Evolutionary conservation across 2,888 invertebrate species (phyloP), one percentile per base, ranked within the genome.

Genomic region (Melanotus villosus): DNA sequence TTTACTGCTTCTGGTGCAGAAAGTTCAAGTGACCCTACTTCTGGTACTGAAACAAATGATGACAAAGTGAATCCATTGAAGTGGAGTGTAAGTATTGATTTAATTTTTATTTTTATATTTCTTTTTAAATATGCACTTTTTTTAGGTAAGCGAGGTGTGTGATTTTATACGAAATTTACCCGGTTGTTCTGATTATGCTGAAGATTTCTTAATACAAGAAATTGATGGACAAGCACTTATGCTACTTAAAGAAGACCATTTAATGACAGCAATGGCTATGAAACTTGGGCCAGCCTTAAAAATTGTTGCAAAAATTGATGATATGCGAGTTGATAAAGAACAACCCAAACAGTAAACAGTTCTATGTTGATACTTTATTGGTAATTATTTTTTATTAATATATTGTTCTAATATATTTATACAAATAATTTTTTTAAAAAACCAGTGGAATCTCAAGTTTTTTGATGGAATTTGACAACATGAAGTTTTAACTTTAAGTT

Each of bases 201-300:
- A 97, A 80, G 97, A 97, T 82, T 98, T 98, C 86, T 90, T 93
- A 9, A 91, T 94, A 79, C 97, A 98, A 85, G 98, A 98, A 85
- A 97, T 98, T 77, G 98, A 98, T 80, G 98, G 98, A 0, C 97
- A 97, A 81, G 98, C 98, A 0, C 85, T 98, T 69, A 89, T 98
- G 86, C 87, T 98, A 60, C 90, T 98, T 58, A 94, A 96, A 80
- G 96, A 96, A 75, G 97, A 97, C 80, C 98, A 98, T 85, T 88
- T 98, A 26, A 97, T 98, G 86, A 93, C 94, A 74, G 95, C 97
- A 5, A 95, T 98, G 89, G 93, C 92, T 67, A 98, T 98, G 92
- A 97, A 98, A 82, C 88, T 98, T 16, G 98, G 98, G 0, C 98
- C 98, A 0, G 98, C 98, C 0, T 88, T 98, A 60, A 98, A 98